Conservation (phyloP, 2,888 invertebrate genomes). For the Hydrotaea cyrtoneurina region DNA sequence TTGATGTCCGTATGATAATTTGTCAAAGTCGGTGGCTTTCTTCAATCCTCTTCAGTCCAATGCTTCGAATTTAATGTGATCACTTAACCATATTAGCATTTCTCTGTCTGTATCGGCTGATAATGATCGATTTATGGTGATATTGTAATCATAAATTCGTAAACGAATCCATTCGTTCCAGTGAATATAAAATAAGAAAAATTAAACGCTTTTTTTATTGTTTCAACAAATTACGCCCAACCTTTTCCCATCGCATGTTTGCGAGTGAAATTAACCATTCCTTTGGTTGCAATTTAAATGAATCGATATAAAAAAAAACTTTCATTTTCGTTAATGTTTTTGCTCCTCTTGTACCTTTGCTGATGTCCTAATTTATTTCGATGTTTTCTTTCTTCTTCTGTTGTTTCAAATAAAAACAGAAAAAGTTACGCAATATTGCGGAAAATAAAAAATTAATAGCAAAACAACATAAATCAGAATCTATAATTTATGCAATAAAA, state of each 20-base stretch:
- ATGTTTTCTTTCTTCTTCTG: not conserved
- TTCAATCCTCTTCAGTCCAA: too few relatives aligned
- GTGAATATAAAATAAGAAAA: not conserved
- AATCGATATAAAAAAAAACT: not conserved
- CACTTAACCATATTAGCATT: not conserved
- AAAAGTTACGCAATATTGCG: constrained; percentile 49
- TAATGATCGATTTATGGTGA: not conserved
- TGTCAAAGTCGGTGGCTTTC: too few relatives aligned
- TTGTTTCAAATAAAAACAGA: not conserved
- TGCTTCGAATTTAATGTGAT: too few relatives aligned
- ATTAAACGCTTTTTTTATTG: too few relatives aligned
- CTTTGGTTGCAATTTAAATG: not conserved
- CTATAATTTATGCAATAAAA: constrained; percentile 46
- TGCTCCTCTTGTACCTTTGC: not conserved
- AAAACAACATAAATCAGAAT: constrained; percentile 15
- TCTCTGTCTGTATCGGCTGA: not conserved
- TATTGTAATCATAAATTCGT: not conserved
- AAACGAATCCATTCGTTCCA: not conserved
- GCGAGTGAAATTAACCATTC: not conserved
- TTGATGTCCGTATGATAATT: too few relatives aligned
- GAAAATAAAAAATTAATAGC: constrained; percentile 37
- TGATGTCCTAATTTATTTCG: not conserved
- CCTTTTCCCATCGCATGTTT: too few relatives aligned
- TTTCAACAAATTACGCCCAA: too few relatives aligned
- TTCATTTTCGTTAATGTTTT: not conserved